Percentiles rank a stretch among this genome's conserved stretches.
phyloP scores from a whole-genome alignment of 2,888 invertebrate species.

The Eristalis tenax region DNA sequence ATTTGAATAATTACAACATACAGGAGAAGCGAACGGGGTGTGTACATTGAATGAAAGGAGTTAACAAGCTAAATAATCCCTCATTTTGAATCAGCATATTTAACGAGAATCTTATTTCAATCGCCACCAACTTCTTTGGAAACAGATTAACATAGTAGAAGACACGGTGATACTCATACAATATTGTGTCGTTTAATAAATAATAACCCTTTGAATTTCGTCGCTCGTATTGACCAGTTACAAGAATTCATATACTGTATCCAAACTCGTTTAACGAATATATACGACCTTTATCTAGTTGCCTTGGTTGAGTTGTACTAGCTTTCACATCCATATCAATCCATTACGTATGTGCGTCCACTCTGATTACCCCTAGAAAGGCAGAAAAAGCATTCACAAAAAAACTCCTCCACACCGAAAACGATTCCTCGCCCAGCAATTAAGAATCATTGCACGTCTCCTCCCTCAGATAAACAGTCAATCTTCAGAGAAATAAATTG shows the following conservation, averaged over 20 bases:
- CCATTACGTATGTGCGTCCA: not conserved
- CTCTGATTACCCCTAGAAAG: not conserved
- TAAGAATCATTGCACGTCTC: conserved; percentile 57
- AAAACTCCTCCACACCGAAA: conserved; percentile 1
- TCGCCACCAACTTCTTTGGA: too few relatives aligned
- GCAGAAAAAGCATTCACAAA: not conserved
- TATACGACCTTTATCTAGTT: not conserved
- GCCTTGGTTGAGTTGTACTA: not conserved
- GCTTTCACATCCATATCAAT: not conserved
- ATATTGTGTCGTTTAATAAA: not conserved
- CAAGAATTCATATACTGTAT: not conserved
- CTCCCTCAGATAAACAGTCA: conserved; percentile 30
- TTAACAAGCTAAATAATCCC: too few relatives aligned
- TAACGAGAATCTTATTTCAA: too few relatives aligned
- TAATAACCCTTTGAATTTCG: not conserved
- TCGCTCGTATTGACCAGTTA: not conserved
- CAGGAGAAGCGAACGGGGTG: too few relatives aligned
- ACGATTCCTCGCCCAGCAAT: conserved; percentile 46
- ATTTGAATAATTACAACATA: too few relatives aligned
- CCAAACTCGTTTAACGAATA: not conserved
- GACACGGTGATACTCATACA: not conserved
- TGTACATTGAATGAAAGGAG: too few relatives aligned
- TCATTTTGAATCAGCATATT: too few relatives aligned
- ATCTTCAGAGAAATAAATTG: conserved; percentile 30
- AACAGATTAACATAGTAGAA: too few relatives aligned